A percentile compares a stretch with the other conserved stretches of the same genome.
phyloP scores from a whole-genome alignment of 1,140 invertebrate species.

The Ridgeia piscesae region DNA sequence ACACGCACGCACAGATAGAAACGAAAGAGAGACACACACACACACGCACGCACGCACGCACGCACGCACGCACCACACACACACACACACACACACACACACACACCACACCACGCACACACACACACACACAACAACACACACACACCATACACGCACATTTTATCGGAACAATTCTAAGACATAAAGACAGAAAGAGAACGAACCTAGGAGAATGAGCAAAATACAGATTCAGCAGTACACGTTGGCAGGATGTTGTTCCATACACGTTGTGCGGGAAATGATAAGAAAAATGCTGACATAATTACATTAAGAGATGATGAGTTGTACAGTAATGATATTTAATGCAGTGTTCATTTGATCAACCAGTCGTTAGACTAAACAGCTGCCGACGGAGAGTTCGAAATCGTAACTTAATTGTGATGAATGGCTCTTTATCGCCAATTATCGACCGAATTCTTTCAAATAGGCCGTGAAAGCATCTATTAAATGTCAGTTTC shows the following conservation, averaged over 20 bases:
- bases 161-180: too few relatives aligned
- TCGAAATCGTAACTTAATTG: background rate
- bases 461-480: background rate
- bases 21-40: too few relatives aligned
- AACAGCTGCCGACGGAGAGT: background rate
- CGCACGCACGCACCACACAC: background rate
- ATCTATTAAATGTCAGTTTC: background rate
- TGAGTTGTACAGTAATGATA: background rate
- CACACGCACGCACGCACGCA: too few relatives aligned
- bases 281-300: background rate
- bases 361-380: background rate
- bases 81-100: background rate
- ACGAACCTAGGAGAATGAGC: too few relatives aligned
- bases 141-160: too few relatives aligned
- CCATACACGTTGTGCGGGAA: background rate
- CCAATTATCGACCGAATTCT: background rate
- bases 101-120: background rate
- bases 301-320: background rate
- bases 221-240: background rate
- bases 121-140: background rate
- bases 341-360: background rate
- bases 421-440: background rate
- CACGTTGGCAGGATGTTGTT: background rate
- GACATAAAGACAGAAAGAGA: background rate
- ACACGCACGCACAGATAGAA: too few relatives aligned